Base-by-base conservation (phyloP, 2,888 invertebrate species). In the Torymus texanus region DNA sequence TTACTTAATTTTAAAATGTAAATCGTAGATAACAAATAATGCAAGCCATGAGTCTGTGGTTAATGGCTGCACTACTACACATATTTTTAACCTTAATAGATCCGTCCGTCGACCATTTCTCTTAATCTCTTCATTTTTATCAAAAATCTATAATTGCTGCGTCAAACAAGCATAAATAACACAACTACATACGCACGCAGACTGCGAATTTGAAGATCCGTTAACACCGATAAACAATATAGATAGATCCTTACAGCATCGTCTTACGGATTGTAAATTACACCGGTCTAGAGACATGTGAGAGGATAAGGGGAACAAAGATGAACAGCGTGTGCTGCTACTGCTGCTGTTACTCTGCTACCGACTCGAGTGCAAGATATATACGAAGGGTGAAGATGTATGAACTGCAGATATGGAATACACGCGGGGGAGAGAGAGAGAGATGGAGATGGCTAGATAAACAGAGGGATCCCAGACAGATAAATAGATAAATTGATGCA, bases 401-500 rank as follows among this genome's bases (percentile, higher is more conserved):
- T 55, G 53, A 24, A 41, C 72, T 62, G 59, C 70, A 70, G 59
- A 59, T 70, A 41, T 41, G 41, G 41, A 41, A 41, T 41, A 41
- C 41, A 8, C 8, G 41, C 41, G 41, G 51, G 14, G 41, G n/a
- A 24, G 18, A 10, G 21, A 8, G 29, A 59, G 21, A 13, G 12
- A 12, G 53, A 53, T 59, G 21, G 72, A 72, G 61, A 62, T 72
- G 59, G 56, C 56, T 56, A 59, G 74, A 66, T 66, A 66, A 58
- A 66, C 58, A 74, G 74, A 41, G 65, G 74, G 65, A n/a, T 16
- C 14, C 5, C 5, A 14, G 58, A 59, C 59, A 63, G 74, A 75
- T 75, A 75, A 75, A 66, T 51, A 75, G 74, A 75, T 66, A 75
- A 66, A 75, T 21, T 59, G 58, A 59, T 51, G 66, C 16, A 65